Base-by-base conservation (phyloP, 2,888 invertebrate genomes). In the Temnothorax unifasciatus region DNA sequence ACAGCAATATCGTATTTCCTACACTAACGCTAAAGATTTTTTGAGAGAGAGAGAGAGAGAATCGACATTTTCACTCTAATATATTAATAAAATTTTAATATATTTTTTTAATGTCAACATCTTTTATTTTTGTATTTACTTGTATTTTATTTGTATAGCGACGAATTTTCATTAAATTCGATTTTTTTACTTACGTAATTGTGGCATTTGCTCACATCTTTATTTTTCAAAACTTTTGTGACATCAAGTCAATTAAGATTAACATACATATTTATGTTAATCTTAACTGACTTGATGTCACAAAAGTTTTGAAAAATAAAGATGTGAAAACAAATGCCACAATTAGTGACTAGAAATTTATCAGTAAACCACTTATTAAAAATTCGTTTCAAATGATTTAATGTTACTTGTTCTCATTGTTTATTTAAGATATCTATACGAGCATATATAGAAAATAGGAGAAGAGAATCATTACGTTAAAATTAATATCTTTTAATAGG, bases 201-300 rank as follows among this genome's bases (percentile, higher is more conserved):
- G n/a, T 9, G 2, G 5, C 2, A 8, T n/a, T 0, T 21, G 34
- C 34, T 52, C 21, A 6, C 2, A 9, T 47, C 4, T 41, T 18
- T 68, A 3, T 6, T 21, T 25, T 44, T 13, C 8, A 3, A 68
- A 68, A 25, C 5, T 29, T 59, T 57, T 41, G 11, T 25, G 18
- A 29, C 18, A 50, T 4, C 47, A 21, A 21, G 9, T 71, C 8
- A 2, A 0, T 25, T 44, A 29, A 44, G n/a, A 29, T 74, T 25
- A 73, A 73, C 54, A 13, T 8, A 9, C 25, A 25, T 25, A 25
- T 21, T 71, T 5, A 8, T 13, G 54, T 74, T 74, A 29, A 74
- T 29, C 13, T 44, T 29, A 44, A 29, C 1, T 2, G 8, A 71
- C 11, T 38, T 21, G 50, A 5, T 50, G 18, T 29, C n/a, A 25